Base-by-base conservation (phyloP, 2,888 invertebrate species). In the Agonopterix arenella region DNA sequence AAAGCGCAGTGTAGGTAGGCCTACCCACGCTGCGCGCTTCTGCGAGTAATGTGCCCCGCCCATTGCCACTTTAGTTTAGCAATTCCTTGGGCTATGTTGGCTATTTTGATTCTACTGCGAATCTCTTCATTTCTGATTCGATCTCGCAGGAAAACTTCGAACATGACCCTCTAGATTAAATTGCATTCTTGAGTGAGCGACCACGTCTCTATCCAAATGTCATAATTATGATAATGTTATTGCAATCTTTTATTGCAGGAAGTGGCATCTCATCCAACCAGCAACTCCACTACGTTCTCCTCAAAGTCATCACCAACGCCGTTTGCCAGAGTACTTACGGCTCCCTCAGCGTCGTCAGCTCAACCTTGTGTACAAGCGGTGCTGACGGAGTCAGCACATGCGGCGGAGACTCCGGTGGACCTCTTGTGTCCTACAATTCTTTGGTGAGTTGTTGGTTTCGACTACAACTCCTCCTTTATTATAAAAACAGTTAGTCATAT, bases 281-380 rank as follows among this genome's bases (percentile, higher is more conserved):
- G 61, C 52, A 59, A 38, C 70, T 84, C 57, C 84, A 86, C 57
- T 88, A 81, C 49, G 86, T 89, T 49, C 68, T 70, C 44, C 76
- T 90, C 58, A 70, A 67, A 43, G 78, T 84, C 54, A 76, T 84
- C 61, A 62, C 68, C 45, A 85, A 83, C 68, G 58, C 65, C 0
- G 71, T 55, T 40, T 85, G 84, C 62, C 56, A 43, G 10, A 59
- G 56, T 41, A 48, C 61, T 16, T 84, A 61, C 62, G 79, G 78
- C 11, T 2, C 47, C 42, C 4, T 45, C 47, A 54, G 73, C 44
- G 52, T 62, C 5, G 16, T 66, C 38, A 52, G 50, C 4, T 70
- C 73, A 46, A 78, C 76, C 16, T 54, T 84, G 61, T 74, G 84
- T 72, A 68, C 74, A 57, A 67, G 73, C 65, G 73, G 73, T 47